Evolutionary conservation across 2,797 vertebrate genomes (phyloP), one percentile per base, ranked within the genome.

Genomic region (Pangasius macronema): DNA sequence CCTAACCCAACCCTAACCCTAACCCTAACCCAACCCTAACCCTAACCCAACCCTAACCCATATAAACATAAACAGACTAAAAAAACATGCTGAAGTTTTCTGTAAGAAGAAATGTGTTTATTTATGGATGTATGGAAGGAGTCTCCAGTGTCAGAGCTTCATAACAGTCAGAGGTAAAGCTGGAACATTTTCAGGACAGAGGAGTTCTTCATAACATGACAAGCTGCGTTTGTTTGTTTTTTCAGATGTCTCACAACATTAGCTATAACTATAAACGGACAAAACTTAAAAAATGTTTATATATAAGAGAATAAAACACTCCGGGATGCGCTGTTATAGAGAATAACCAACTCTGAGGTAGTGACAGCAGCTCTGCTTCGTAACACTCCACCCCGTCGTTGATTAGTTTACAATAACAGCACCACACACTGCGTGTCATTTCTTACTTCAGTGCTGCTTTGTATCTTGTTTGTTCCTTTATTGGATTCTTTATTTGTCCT

Each of bases 81-180:
- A 75, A 73, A 27, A 46, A 27, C 16, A 5, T 14, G 46, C 10
- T 18, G 1, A 10, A 22, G 6, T 55, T 77, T 77, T 24, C 2
- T 27, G 1, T 13, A 24, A 27, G 42, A 42, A 68, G 18, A 39
- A 70, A 75, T 49, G 42, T 5, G 24, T 81, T 61, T 61, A 8
- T 39, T 3, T 18, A 63, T n/a, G 49, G 39, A 18, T 42, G 9
- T 27, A 14, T 27, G 16, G 46, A 67, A 51, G 61, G 81, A 82
- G 61, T 83, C 61, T 83, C 61, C 80, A 67, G 81, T 65, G n/a
- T 51, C 61, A 30, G 81, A 0, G 39, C 70, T 73, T 76, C n/a
- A 27, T 16, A n/a, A 33, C 49, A 76, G 46, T 76, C 27, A 46
- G 70, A 13, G 46, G 46, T 76, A 20, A 51, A 76, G 49, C n/a